Base-by-base conservation (phyloP, 2,888 invertebrate genomes). In the Oscheius sp. region DNA sequence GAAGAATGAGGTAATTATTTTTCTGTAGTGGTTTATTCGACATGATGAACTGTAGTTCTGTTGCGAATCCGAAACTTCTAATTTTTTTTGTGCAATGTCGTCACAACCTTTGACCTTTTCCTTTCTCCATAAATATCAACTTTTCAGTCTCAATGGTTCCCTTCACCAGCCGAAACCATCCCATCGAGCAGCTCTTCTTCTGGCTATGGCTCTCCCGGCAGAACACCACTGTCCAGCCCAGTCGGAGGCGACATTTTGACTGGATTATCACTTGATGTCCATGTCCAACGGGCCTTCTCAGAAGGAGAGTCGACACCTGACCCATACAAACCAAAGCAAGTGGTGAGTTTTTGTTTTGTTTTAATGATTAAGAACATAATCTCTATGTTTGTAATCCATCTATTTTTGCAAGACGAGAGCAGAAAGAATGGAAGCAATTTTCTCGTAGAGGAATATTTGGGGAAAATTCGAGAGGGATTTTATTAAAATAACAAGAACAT, bases 191-290 rank as follows among this genome's bases (percentile, higher is more conserved):
- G 81, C 32, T 73, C 79, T 24, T 81, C 81, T 36, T 82, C 82
- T 22, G 84, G 84, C 22, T 84, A 84, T 66, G 84, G 84, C 24
- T 80, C 80, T 72, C 83, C 84, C 9, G 78, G 82, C 32, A 74
- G 83, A 33, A 84, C 84, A n/a, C 84, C 84, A 4, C 70, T 84
- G 38, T 80, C 84, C 17, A 68, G 68, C 22, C 77, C 80, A 9
- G 75, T 69, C 2, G 70, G 70, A 4, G 69, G 72, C 32, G 77
- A 77, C 30, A 70, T 73, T 4, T 73, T 77, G 64, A 74, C 50
- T 54, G 74, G 73, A 30, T 62, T 72, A 12, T 32, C 67, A n/a
- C 68, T 77, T 8, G 72, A 72, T 41, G 47, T 71, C 4, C 74
- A 77, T 63, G 70, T 77, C 4, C 72, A 73, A 63, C 68, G 72